phyloP scores from a whole-genome alignment of 2,888 invertebrate species.

The Sinodicranocentrus sp. region DNA sequence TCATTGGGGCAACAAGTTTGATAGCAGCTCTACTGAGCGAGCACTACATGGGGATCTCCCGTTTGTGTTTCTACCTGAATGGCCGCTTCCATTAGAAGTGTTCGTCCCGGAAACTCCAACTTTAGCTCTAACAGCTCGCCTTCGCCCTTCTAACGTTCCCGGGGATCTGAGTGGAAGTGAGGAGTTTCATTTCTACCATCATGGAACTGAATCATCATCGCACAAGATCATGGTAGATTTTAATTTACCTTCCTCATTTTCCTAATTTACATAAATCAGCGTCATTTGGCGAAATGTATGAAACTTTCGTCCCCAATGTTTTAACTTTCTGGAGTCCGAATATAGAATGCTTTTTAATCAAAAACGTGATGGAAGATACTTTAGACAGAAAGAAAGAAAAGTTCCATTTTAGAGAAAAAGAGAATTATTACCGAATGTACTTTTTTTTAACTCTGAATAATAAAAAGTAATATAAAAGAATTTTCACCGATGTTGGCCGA shows the following conservation, averaged over 20 bases:
- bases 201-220: conserved; percentile 47
- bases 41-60: conserved; percentile 51
- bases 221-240: conserved; percentile 63
- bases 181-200: conserved; percentile 61
- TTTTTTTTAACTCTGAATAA: background rate
- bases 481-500: background rate
- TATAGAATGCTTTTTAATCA: conserved; percentile 34
- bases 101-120: conserved; percentile 70
- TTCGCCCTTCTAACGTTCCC: conserved; percentile 66
- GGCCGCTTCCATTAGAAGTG: conserved; percentile 75
- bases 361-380: conserved; percentile 37
- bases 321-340: conserved; percentile 8
- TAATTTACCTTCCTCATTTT: conserved; percentile 59
- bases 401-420: background rate
- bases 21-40: conserved; percentile 25
- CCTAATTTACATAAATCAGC: conserved; percentile 63
- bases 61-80: conserved; percentile 74
- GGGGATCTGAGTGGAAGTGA: conserved; percentile 56
- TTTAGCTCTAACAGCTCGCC: conserved; percentile 72
- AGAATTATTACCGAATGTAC: background rate
- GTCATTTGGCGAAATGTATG: conserved; percentile 38
- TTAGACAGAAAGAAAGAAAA: background rate
- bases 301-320: background rate
- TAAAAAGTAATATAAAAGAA: background rate
- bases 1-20: conserved; percentile 57